A percentile compares a stretch with the other conserved stretches of the same genome.
Conservation (phyloP, 2,797 vertebrate species). For the Danio kyathit region DNA sequence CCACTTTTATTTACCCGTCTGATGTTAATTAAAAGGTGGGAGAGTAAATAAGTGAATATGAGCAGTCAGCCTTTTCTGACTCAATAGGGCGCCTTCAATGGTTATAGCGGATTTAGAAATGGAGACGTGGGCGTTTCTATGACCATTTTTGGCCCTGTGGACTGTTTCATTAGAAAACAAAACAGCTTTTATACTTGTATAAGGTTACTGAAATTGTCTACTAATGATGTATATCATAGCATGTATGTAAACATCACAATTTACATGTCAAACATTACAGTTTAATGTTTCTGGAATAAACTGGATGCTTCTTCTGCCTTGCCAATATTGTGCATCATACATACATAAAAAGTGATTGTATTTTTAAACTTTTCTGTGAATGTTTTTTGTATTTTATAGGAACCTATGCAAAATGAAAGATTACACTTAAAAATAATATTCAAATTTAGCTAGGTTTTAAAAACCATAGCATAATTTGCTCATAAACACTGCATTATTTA, state of each 20-base stretch:
- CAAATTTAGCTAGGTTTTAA: too few relatives aligned
- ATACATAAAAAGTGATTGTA: too few relatives aligned
- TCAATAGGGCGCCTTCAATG: constrained; percentile 57
- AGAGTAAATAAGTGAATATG: constrained; percentile 56
- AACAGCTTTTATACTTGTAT: not conserved
- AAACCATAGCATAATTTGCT: too few relatives aligned
- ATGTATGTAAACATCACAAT: not conserved
- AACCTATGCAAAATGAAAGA: too few relatives aligned
- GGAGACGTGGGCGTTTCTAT: not conserved
- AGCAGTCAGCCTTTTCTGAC: constrained; percentile 30
- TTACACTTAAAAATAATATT: too few relatives aligned
- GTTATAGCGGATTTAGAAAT: constrained; percentile 1
- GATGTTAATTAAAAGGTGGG: constrained; percentile 60
- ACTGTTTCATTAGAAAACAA: not conserved
- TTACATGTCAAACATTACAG: too few relatives aligned
- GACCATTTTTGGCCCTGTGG: not conserved
- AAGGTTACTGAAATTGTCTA: not conserved
- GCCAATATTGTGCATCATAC: too few relatives aligned
- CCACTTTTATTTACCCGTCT: constrained; percentile 61
- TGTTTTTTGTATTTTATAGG: too few relatives aligned
- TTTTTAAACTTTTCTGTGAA: too few relatives aligned
- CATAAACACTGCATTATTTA: too few relatives aligned
- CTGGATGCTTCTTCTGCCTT: not conserved
- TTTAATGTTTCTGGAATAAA: not conserved
- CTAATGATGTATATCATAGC: not conserved